These are phyloP conservation scores for Trilocha varians DNA, from an alignment of 2,888 invertebrate species.

Conservation along the genomic window DNA sequence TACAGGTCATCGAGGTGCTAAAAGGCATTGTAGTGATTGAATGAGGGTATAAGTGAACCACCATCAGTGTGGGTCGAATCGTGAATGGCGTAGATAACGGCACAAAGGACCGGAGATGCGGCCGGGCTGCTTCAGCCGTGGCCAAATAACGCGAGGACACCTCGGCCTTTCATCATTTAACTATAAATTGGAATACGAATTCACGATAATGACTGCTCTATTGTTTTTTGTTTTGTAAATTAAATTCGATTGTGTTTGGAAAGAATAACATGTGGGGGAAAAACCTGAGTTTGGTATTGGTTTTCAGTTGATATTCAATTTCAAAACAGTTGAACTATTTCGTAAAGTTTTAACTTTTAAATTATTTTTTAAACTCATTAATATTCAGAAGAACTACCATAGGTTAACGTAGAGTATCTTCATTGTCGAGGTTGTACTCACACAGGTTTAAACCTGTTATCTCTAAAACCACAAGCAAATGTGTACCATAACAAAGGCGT, in stretches of 20 bases:
- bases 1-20: constrained; percentile 22
- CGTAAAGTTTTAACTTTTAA: too few species aligned
- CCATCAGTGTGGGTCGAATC: constrained; percentile 50
- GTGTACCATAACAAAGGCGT: not conserved
- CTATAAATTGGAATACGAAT: constrained; percentile 19
- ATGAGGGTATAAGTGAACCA: constrained; percentile 24
- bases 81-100: constrained; percentile 66
- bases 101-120: constrained; percentile 67
- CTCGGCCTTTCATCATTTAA: constrained; percentile 36
- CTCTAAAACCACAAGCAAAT: not conserved
- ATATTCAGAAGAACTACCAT: too few species aligned
- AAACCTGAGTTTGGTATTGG: too few species aligned
- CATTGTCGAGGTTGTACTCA: not conserved
- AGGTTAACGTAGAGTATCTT: not conserved
- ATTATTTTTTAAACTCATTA: too few species aligned
- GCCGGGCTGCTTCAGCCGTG: constrained; percentile 32
- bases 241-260: too few species aligned
- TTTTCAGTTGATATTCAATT: too few species aligned
- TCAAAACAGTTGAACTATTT: too few species aligned
- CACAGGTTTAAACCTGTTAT: not conserved
- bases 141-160: constrained; percentile 32
- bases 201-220: not conserved
- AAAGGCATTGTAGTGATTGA: constrained; percentile 18
- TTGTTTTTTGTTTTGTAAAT: not conserved
- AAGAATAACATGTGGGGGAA: too few species aligned